Evolutionary conservation across 2,888 invertebrate species (phyloP).

Genomic region (Syrista parreyssii): DNA sequence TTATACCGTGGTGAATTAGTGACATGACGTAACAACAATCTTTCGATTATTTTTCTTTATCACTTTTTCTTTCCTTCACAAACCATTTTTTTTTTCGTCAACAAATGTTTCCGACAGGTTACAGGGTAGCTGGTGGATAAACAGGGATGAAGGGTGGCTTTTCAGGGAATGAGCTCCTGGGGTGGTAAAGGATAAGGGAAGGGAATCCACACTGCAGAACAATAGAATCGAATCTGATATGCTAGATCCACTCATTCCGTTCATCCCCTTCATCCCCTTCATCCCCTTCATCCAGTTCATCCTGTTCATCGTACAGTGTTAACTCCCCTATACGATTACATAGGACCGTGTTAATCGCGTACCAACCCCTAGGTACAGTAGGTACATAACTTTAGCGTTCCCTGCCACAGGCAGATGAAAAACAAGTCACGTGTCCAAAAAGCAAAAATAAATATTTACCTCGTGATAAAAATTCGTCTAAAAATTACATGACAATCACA

Average conservation of each 20-base stretch:
- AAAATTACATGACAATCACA: not conserved
- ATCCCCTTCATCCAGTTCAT: not conserved
- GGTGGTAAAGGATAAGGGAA: not conserved
- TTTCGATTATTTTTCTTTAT: not conserved
- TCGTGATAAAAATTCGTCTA: not conserved
- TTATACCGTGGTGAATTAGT: not conserved
- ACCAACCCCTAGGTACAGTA: not conserved
- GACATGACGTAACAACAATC: not conserved
- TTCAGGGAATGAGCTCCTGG: not conserved
- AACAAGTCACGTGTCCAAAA: not conserved
- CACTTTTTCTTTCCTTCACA: not conserved
- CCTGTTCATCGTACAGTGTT: not conserved
- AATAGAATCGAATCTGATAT: not conserved
- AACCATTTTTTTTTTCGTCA: not conserved
- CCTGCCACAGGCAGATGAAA: not conserved
- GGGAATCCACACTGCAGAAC: not conserved
- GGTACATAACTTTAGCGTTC: not conserved
- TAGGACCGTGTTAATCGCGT: not conserved
- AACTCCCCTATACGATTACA: not conserved
- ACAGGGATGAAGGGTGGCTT: not conserved
- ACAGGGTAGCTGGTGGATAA: not conserved
- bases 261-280: not conserved
- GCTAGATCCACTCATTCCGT: not conserved
- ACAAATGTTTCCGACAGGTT: not conserved
- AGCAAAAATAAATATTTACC: not conserved